Evolutionary conservation across 2,888 invertebrate genomes (phyloP).

Genomic region (Callyntrura guangdongensis): DNA sequence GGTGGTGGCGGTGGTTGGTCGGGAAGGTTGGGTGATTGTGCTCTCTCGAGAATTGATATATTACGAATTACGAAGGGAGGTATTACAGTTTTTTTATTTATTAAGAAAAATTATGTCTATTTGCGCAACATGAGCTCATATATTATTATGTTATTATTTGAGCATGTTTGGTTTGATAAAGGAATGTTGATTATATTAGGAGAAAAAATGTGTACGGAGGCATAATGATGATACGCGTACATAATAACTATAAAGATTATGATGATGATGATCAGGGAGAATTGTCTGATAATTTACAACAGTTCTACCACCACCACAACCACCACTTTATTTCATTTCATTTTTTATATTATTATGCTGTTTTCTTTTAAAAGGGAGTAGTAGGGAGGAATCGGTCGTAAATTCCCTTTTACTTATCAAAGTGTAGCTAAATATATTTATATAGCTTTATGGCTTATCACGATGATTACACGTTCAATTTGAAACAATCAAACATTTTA

Average conservation of each 20-base stretch:
- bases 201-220: constrained; percentile 9
- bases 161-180: neutral
- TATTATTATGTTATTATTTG: neutral
- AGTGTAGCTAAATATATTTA: neutral
- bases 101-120: neutral
- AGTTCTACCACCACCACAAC: too few relatives aligned
- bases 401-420: neutral
- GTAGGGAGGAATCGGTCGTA: too few relatives aligned
- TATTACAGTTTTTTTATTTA: too few relatives aligned
- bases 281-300: constrained; percentile 35
- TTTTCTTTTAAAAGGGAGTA: neutral
- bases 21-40: neutral
- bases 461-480: neutral
- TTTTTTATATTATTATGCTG: too few relatives aligned
- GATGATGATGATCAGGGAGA: constrained; percentile 7
- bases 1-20: too few relatives aligned
- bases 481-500: neutral
- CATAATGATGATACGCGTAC: too few relatives aligned
- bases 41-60: too few relatives aligned
- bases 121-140: constrained; percentile 37
- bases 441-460: neutral
- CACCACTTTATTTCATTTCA: too few relatives aligned
- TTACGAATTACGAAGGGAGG: too few relatives aligned
- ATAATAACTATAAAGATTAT: too few relatives aligned
- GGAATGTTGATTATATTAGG: constrained; percentile 29